Conservation (phyloP, 2,797 vertebrate species). For the Peromyscus aztecus region DNA sequence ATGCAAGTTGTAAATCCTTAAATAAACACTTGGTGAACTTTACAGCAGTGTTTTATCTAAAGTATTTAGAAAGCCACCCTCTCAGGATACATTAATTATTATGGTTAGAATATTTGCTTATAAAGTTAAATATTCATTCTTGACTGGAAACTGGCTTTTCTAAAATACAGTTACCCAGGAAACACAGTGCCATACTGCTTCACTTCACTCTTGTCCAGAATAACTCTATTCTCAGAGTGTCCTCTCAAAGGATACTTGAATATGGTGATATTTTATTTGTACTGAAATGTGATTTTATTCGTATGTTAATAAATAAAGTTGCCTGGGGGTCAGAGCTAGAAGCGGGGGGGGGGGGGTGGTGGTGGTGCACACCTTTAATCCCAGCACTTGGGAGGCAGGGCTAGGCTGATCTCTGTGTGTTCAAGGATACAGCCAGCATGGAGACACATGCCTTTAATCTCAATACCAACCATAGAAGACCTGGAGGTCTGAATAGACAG, state of each 20-base stretch:
- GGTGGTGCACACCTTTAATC: no score
- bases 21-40: background rate
- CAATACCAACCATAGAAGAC: no score
- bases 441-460: no score
- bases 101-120: background rate
- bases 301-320: no score
- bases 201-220: background rate
- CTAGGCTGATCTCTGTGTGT: no score
- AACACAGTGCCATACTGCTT: background rate
- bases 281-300: no score
- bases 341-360: no score
- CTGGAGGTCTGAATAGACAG: no score
- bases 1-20: background rate
- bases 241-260: background rate
- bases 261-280: no score
- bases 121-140: background rate
- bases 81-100: background rate
- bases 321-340: no score
- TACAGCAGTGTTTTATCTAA: background rate
- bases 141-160: background rate
- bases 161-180: background rate
- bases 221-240: background rate
- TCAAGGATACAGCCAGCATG: no score
- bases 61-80: background rate
- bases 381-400: no score